Evolutionary conservation across 2,797 vertebrate genomes (phyloP), one percentile per base, ranked within the genome.

Genomic region (Podarcis siculus): DNA sequence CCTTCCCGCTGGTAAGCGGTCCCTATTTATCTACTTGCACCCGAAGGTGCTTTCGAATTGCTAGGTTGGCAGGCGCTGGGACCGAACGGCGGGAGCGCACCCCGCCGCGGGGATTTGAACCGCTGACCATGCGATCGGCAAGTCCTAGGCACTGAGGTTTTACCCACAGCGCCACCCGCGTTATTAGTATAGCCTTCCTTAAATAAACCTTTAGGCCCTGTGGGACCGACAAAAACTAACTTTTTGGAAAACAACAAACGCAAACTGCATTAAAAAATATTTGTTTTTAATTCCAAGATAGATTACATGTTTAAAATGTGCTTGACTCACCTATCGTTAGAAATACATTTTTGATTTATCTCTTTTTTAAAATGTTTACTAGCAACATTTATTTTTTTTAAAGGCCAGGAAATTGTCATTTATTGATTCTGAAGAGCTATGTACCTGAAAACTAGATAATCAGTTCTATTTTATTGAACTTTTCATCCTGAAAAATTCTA

Each of bases 371-470:
- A 81, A 90, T 83, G 69, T 85, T 89, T 30, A 91, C 76, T 89
- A 73, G 89, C 89, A 21, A 76, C 39, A 23, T 89, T 90, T 87
- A 71, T 77, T 86, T 64, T 49, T 77, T 79, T 73, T 69, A 85
- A 80, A 87, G 42, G 67, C 21, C 91, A n/a, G 32, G 83, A 35
- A 89, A 86, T 35, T 69, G 87, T 19, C 88, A 92, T 58, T 87
- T 90, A 86, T 55, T 64, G 39, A 85, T 88, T 92, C 79, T 89
- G 84, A 90, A 93, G 89, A 76, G 77, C 8, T 80, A 75, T 30
- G 5, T 87, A 89, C 72, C 87, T 91, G 86, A 89, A 73, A 89
- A 91, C 85, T 64, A 89, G 86, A 72, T 61, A 91, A 86, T 37
- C 67, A n/a, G 81, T 86, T 82, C 66, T 89, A 19, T 89, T 85